Evolutionary conservation across 2,113 vertebrate genomes (phyloP), one percentile per base, ranked within the genome.

Genomic region (Excalfactoria chinensis): DNA sequence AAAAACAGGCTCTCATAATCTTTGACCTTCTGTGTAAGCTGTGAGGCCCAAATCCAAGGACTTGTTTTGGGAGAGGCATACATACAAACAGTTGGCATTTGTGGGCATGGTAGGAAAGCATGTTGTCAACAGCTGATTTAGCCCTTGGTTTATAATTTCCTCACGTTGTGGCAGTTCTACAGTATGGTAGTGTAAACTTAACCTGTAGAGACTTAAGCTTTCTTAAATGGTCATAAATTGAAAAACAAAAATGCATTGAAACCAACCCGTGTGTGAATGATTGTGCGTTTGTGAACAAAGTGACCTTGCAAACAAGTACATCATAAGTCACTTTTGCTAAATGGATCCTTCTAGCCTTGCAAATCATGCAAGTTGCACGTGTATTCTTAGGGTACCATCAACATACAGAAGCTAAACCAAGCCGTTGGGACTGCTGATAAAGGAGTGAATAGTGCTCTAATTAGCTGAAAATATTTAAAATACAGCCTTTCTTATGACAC

Each of bases 1-100:
- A 0, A 94, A 93, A 95, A 69, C 76, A 96, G 44, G 34, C 51
- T 92, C 40, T 51, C 89, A 96, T 76, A 94, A 83, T 96, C 83
- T 95, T 93, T 95, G 85, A 93, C 94, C 79, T 79, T 86, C 83
- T 73, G 35, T 0, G 2, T 81, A 84, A 91, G 69, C 62, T 86
- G 7, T 70, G 69, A 72, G 89, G 64, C 74, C 60, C 84, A 89
- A 90, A 84, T 71, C 56, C 71, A 92, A 94, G 82, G 82, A 89
- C 85, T 83, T 93, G 63, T 51, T 86, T 3, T 63, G 49, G 55
- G 51, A 94, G 32, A 84, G 59, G 3, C 20, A 8, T 76, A 37
- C 20, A 8, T 76, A 37, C 63, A 53, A 77, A 80, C 67, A 12
- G 34, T 23, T 96, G 83, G 48, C 86, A 82, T 88, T 86, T 74